phyloP scores from a whole-genome alignment of 2,113 vertebrate species.

The Cynoglossus semilaevis region DNA sequence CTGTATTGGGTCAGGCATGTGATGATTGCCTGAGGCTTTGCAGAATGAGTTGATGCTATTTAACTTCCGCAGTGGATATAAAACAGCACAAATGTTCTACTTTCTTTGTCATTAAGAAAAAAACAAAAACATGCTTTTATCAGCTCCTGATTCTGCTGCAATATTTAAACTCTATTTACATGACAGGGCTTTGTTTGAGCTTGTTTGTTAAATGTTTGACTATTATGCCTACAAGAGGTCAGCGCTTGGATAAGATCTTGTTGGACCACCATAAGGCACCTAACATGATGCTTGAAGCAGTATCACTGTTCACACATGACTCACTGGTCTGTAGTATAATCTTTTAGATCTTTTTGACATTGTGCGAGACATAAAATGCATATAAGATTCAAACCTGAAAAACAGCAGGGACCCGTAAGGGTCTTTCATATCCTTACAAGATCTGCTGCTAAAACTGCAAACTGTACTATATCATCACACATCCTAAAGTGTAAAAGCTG shows the following conservation, averaged over 20 bases:
- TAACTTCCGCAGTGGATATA: too few relatives aligned
- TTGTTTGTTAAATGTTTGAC: conserved; percentile 7
- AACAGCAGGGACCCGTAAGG: not conserved
- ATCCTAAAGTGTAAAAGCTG: not conserved
- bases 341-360: not conserved
- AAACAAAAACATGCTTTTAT: too few relatives aligned
- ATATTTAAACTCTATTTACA: not conserved
- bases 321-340: not conserved
- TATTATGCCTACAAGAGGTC: not conserved
- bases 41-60: too few relatives aligned
- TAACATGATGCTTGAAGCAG: not conserved
- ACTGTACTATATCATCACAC: not conserved
- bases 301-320: too few relatives aligned
- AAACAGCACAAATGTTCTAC: too few relatives aligned
- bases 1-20: too few relatives aligned
- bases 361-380: not conserved
- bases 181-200: not conserved
- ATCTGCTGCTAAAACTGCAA: conserved; percentile 11
- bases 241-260: not conserved
- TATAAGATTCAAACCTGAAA: not conserved
- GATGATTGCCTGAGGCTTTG: too few relatives aligned
- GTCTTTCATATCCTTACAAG: not conserved
- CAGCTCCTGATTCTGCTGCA: not conserved
- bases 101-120: too few relatives aligned
- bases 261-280: not conserved